Conservation (phyloP, 1,140 invertebrate species). For the Drosophila leontia region DNA sequence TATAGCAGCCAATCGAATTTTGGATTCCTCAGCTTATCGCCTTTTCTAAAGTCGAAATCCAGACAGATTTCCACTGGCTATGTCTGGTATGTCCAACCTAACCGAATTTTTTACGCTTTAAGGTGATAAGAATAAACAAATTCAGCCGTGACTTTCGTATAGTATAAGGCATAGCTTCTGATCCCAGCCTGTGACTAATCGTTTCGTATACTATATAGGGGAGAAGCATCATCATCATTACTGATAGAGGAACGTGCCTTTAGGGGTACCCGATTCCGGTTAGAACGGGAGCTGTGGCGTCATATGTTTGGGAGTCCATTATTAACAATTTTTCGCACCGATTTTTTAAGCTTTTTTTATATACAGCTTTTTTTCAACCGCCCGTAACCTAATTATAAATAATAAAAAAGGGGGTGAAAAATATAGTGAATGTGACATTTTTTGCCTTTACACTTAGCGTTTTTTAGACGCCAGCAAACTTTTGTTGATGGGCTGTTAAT, state of each 20-base stretch:
- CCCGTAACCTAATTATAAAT: conserved; percentile 77
- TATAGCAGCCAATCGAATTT: conserved; percentile 7
- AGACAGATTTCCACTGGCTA: conserved; percentile 26
- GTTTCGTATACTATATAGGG: conserved; percentile 13
- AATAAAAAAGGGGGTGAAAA: not conserved
- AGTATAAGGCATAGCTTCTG: not conserved
- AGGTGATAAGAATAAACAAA: conserved; percentile 20
- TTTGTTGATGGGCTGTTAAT: conserved; percentile 43
- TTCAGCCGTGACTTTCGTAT: conserved; percentile 5
- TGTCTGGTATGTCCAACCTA: conserved; percentile 7
- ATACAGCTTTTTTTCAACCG: conserved; percentile 57
- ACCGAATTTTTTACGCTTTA: conserved; percentile 2
- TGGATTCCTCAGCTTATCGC: conserved; percentile 14
- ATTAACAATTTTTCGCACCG: conserved; percentile 3
- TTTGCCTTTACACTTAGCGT: conserved; percentile 32
- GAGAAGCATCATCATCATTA: conserved; percentile 22
- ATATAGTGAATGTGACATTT: conserved; percentile 60
- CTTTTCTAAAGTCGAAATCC: not conserved
- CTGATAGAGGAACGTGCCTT: conserved; percentile 58
- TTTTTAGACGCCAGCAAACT: conserved; percentile 38
- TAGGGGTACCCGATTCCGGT: conserved; percentile 19
- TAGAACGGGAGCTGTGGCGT: conserved; percentile 23
- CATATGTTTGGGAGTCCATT: conserved; percentile 37
- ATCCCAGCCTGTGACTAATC: conserved; percentile 48
- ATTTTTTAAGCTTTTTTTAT: not conserved